phyloP scores from a whole-genome alignment of 2,888 invertebrate species.

The Corbicula japonica region DNA sequence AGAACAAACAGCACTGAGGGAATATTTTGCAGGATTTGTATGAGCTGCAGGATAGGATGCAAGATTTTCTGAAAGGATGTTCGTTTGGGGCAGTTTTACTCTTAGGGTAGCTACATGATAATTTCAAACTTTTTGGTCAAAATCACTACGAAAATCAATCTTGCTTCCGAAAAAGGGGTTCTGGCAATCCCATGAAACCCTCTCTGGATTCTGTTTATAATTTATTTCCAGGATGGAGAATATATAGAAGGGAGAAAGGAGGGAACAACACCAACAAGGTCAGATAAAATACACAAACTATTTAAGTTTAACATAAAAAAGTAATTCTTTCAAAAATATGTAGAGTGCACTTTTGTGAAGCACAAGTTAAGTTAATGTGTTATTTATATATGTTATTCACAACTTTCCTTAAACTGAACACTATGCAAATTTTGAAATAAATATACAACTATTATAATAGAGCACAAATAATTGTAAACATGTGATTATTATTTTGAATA shows the following conservation, averaged over 20 bases:
- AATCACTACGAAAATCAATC: neutral
- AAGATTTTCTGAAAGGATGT: slow-evolving; percentile 2
- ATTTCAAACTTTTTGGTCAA: neutral
- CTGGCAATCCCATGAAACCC: neutral
- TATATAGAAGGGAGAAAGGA: slow-evolving; percentile 39
- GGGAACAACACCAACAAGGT: slow-evolving; percentile 48
- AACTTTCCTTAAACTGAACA: neutral
- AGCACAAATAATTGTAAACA: too few relatives aligned
- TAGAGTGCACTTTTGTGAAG: neutral
- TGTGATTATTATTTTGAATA: too few relatives aligned
- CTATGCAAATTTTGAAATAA: neutral
- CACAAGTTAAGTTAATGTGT: neutral
- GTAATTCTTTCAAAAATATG: neutral
- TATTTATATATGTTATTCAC: neutral
- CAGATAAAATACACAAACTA: neutral
- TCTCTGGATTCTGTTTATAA: neutral
- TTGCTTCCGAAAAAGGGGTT: neutral
- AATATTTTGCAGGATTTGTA: too few relatives aligned
- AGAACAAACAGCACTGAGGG: too few relatives aligned
- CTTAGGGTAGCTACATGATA: too few relatives aligned
- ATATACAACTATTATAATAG: neutral
- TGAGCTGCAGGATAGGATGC: too few relatives aligned
- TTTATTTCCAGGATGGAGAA: slow-evolving; percentile 41
- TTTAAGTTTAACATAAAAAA: neutral
- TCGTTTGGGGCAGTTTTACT: neutral